Evolutionary conservation across 2,888 invertebrate species (phyloP), one percentile per base, ranked within the genome.

Genomic region (Agrotis puta): DNA sequence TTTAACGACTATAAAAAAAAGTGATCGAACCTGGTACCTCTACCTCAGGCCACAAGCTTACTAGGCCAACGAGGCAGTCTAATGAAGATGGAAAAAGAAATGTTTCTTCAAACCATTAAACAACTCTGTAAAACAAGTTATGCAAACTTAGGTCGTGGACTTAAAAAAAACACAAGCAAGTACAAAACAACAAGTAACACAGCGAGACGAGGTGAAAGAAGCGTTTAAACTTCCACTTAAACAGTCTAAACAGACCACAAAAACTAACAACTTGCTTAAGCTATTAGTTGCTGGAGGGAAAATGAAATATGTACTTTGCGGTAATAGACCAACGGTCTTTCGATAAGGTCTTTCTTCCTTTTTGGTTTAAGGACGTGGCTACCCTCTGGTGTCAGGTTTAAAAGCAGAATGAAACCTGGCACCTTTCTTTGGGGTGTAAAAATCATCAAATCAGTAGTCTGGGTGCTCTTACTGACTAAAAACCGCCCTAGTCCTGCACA

Each of bases 221-320:
- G 33, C 58, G 48, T 54, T 75, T 53, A 59, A 75, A 78, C 53
- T 61, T 9, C 48, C 33, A 77, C 62, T 70, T 58, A 58, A 61
- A 70, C 62, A 71, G 63, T 74, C 69, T 69, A 77, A 73, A 54
- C 48, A 54, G 53, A 18, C 47, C 62, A 77, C 74, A 74, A 77
- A 78, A 77, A 77, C 51, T 50, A 53, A 18, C n/a, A 69, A 74
- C 43, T 71, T 77, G 63, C 53, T 71, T 22, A 54, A 71, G 53
- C 53, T 71, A 78, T 75, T 78, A 78, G 71, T 33, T 20, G 78
- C 53, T 63, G 58, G 27, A 13, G 20, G 61, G n/a, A 63, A 77
- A 58, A 63, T 70, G 51, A 77, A 74, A 70, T 58, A 78, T 43
- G 16, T 39, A 39, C 62, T n/a, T 24, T 6, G 20, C 14, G 14